Evolutionary conservation across 2,797 vertebrate species (phyloP).

Genomic region (Sternarchorhynchus goeldii): DNA sequence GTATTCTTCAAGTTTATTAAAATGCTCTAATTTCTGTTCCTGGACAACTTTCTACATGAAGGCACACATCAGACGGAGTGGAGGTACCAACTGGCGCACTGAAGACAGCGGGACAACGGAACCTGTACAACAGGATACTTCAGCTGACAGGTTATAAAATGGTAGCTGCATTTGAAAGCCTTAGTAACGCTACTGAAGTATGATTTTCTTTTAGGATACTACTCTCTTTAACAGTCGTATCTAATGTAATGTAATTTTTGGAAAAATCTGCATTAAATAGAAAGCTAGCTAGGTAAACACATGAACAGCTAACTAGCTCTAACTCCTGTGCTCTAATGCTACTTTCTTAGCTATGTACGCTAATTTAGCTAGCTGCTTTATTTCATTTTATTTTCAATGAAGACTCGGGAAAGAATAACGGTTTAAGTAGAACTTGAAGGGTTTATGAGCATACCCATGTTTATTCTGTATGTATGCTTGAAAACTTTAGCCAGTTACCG

Average conservation of each 20-base stretch:
- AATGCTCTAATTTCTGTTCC: slow-evolving; percentile 43
- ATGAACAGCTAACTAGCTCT: too few relatives aligned
- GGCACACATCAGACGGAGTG: slow-evolving; percentile 48
- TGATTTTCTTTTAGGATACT: too few relatives aligned
- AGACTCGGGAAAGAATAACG: background rate
- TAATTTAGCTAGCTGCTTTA: background rate
- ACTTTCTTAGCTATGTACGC: too few relatives aligned
- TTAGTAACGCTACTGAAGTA: too few relatives aligned
- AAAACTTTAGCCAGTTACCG: background rate
- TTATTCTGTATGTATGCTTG: background rate
- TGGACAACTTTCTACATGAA: slow-evolving; percentile 49
- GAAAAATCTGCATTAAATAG: too few relatives aligned
- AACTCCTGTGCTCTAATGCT: too few relatives aligned
- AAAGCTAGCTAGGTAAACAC: too few relatives aligned
- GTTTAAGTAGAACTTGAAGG: background rate
- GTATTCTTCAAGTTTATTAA: slow-evolving; percentile 43
- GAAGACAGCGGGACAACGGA: slow-evolving; percentile 23
- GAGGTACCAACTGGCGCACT: slow-evolving; percentile 41
- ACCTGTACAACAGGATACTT: slow-evolving; percentile 3
- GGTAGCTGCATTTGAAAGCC: too few relatives aligned
- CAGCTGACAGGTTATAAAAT: too few relatives aligned
- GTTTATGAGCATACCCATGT: background rate
- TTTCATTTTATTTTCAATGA: background rate
- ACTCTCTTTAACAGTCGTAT: too few relatives aligned
- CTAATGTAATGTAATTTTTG: too few relatives aligned